phyloP scores from a whole-genome alignment of 2,797 vertebrate genomes.

The Chromobotia macracanthus region DNA sequence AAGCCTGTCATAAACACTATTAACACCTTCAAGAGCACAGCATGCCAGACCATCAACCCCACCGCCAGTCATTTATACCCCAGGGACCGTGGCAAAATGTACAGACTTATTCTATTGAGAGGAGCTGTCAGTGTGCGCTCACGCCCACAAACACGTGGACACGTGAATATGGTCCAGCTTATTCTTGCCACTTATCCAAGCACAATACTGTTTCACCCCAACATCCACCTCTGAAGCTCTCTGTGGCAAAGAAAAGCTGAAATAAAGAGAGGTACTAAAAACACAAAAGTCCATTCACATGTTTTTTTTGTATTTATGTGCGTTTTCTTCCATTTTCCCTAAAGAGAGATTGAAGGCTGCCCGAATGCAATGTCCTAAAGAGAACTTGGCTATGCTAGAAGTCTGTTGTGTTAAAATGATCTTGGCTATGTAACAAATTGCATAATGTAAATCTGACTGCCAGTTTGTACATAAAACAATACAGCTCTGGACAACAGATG shows the following conservation, averaged over 20 bases:
- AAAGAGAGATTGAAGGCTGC: not conserved
- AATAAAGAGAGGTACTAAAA: slow-evolving; percentile 68
- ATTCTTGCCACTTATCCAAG: slow-evolving; percentile 70
- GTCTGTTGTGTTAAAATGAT: slow-evolving; percentile 50
- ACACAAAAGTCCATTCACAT: slow-evolving; percentile 65
- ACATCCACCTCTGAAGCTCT: slow-evolving; percentile 66
- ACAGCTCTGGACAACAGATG: slow-evolving; percentile 52
- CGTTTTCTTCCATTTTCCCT: not conserved
- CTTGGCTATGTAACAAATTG: slow-evolving; percentile 62
- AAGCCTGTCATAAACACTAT: slow-evolving; percentile 8
- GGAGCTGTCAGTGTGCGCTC: not conserved
- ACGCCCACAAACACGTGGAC: slow-evolving; percentile 9
- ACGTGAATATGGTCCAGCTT: slow-evolving; percentile 65
- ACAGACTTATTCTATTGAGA: slow-evolving; percentile 9
- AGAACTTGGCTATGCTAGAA: slow-evolving; percentile 43
- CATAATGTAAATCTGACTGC: slow-evolving; percentile 65
- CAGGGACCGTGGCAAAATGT: not conserved
- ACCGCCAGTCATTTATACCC: slow-evolving; percentile 9
- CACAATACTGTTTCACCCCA: slow-evolving; percentile 68
- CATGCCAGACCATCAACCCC: slow-evolving; percentile 13
- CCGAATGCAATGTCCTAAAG: slow-evolving; percentile 1
- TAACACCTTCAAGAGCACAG: slow-evolving; percentile 17
- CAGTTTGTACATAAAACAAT: slow-evolving; percentile 47
- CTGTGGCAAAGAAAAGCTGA: slow-evolving; percentile 68
- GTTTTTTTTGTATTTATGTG: slow-evolving; percentile 68